phyloP scores from a whole-genome alignment of 2,113 vertebrate species.

The Phasianus colchicus region DNA sequence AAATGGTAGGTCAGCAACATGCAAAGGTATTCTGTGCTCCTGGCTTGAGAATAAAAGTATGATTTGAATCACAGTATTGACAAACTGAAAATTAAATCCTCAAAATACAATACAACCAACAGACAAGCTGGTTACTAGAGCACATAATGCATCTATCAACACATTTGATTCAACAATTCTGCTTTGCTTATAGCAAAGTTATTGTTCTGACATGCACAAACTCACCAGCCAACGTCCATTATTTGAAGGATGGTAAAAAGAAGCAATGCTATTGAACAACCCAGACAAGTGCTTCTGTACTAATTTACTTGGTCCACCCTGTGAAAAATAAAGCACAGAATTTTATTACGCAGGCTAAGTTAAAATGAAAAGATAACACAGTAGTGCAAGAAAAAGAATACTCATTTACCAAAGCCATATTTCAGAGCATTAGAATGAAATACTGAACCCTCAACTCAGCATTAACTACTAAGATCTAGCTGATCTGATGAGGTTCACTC shows the following conservation, averaged over 20 bases:
- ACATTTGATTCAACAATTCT: not conserved
- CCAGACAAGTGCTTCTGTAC: constrained; percentile 93
- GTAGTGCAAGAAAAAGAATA: not conserved
- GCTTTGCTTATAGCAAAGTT: not conserved
- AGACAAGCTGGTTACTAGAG: not conserved
- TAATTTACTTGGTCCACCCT: constrained; percentile 96
- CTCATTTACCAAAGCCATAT: not conserved
- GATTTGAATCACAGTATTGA: not conserved
- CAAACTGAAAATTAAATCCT: not conserved
- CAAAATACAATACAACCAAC: not conserved
- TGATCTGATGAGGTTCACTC: not conserved
- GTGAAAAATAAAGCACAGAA: constrained; percentile 18
- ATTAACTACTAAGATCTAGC: not conserved
- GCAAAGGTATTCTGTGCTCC: not conserved
- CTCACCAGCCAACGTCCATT: constrained; percentile 98
- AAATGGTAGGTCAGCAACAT: not conserved
- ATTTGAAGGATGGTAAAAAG: constrained; percentile 98
- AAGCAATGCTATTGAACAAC: constrained; percentile 95
- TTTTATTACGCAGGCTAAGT: not conserved
- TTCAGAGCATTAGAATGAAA: not conserved
- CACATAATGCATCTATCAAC: not conserved
- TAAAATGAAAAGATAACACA: not conserved
- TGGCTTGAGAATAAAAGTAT: not conserved
- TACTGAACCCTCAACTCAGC: not conserved
- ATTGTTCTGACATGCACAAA: not conserved